Evolutionary conservation across 2,113 vertebrate species (phyloP), one percentile per base, ranked within the genome.

Genomic region (Shinisaurus crocodilurus): DNA sequence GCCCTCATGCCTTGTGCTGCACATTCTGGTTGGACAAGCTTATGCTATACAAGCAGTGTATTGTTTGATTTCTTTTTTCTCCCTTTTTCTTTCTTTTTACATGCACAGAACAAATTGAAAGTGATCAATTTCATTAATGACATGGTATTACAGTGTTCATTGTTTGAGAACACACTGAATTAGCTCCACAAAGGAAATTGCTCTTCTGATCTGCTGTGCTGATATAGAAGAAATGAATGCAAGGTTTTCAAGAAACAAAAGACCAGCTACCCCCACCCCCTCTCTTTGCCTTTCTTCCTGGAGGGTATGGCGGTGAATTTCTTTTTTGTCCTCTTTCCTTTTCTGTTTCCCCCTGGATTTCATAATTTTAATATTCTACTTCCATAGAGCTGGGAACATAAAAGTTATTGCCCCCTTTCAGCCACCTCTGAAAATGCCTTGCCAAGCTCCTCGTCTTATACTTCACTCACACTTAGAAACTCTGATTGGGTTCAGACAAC

Each of bases 31-130:
- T 67, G 72, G 45, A 54, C 85, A 85, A 67, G 72, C 72, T 57
- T 23, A 1, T 29, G 37, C 0, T 83, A 45, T 60, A 50, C 27
- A 93, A 74, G 1, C 40, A 82, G 2, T 48, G 5, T 32, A 88
- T 50, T 2, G 12, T 65, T 63, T 48, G 45, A 76, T 50, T 67
- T 54, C 20, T 48, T 43, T 23, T 54, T 54, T 87, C 85, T 83
- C 83, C 16, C 29, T 82, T 85, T 85, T 75, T 67, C 65, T 75
- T 1, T 37, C 20, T 2, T 87, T 77, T 3, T 23, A 29, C 1
- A 7, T 2, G 0, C 29, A 25, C 89, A 86, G 88, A 94, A 90
- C 27, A 91, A 91, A 88, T 92, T 92, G 80, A 92, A 95, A 93
- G 70, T 65, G 37, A 86, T 92, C 13, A 2, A 3, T 91, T 92